phyloP scores from a whole-genome alignment of 2,888 invertebrate species.

The Notocelia uddmanniana region DNA sequence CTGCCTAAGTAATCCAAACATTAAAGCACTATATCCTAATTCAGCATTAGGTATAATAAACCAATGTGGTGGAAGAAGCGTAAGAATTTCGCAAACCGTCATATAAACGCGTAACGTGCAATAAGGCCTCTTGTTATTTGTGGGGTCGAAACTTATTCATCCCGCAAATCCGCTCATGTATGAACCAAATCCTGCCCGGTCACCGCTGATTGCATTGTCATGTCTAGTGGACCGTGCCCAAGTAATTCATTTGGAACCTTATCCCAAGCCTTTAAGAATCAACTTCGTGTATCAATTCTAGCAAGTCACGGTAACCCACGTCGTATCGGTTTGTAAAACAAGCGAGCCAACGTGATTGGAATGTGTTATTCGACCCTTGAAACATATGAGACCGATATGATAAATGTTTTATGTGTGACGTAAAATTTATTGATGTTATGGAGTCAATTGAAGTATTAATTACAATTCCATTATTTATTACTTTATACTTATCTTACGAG shows the following conservation, averaged over 20 bases:
- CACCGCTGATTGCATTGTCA: conserved; percentile 86
- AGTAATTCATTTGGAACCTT: conserved; percentile 55
- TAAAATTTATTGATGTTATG: conserved; percentile 66
- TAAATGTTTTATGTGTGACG: conserved; percentile 81
- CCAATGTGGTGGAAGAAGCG: conserved; percentile 52
- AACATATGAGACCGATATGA: conserved; percentile 83
- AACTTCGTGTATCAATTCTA: conserved; percentile 50
- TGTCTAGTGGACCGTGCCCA: conserved; percentile 69
- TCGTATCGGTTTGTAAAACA: conserved; percentile 85
- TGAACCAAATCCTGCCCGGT: conserved; percentile 85
- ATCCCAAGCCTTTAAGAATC: conserved; percentile 48
- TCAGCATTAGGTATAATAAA: conserved; percentile 1
- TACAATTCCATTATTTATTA: conserved; percentile 26
- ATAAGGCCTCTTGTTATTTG: conserved; percentile 82
- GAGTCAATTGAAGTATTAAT: conserved; percentile 27
- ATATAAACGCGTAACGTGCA: conserved; percentile 79
- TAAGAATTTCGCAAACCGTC: conserved; percentile 78
- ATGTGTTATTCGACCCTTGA: conserved; percentile 80
- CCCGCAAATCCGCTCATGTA: conserved; percentile 85
- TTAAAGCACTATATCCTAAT: not conserved
- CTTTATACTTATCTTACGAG: not conserved
- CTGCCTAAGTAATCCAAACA: not conserved
- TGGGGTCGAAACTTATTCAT: conserved; percentile 86
- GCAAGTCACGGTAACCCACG: conserved; percentile 66
- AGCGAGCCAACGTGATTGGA: conserved; percentile 84